phyloP scores from a whole-genome alignment of 2,113 vertebrate species.

The Oncorhynchus tshawytscha region DNA sequence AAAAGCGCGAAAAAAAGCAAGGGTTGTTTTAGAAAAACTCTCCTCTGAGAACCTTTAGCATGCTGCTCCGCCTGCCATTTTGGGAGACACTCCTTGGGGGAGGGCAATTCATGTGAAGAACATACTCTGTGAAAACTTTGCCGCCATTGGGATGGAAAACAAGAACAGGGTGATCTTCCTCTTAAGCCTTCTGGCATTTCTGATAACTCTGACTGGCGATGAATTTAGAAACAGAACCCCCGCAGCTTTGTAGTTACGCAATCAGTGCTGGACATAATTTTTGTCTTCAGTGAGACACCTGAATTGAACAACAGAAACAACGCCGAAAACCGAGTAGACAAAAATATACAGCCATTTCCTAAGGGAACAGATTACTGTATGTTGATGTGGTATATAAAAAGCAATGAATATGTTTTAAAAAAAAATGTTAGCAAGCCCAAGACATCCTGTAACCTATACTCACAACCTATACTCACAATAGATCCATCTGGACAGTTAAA shows the following conservation, averaged over 20 bases:
- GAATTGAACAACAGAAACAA: background rate
- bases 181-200: background rate
- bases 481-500: constrained; percentile 40
- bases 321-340: background rate
- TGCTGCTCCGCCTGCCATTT: constrained; percentile 42
- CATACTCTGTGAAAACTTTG: constrained; percentile 18
- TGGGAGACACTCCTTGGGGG: constrained; percentile 18
- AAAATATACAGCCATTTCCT: background rate
- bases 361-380: background rate
- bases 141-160: background rate
- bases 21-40: constrained; percentile 59
- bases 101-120: constrained; percentile 26
- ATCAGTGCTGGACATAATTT: background rate
- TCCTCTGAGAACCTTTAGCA: constrained; percentile 39
- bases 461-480: background rate
- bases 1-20: constrained; percentile 31
- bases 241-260: background rate
- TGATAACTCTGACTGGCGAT: background rate
- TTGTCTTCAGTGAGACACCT: background rate
- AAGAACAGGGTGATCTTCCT: background rate
- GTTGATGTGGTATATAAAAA: constrained; percentile 7
- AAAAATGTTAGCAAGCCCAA: background rate
- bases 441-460: background rate
- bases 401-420: background rate
- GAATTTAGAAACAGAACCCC: background rate